Percentiles rank a stretch among this genome's conserved stretches.
Conservation (phyloP, 2,797 vertebrate genomes). For the Paramormyrops hopkinsi region DNA sequence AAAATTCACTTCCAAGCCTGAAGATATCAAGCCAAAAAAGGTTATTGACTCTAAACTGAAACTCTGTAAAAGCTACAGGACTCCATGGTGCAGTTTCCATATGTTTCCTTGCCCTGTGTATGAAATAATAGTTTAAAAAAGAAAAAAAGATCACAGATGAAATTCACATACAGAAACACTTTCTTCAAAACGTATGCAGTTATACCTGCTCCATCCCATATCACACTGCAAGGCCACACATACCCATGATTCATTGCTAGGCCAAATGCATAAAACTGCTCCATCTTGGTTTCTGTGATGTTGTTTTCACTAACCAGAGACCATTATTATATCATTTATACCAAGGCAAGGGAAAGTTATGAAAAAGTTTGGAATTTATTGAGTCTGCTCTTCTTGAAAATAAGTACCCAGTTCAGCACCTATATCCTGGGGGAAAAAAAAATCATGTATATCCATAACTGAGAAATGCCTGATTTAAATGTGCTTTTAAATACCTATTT, state of each 20-base stretch:
- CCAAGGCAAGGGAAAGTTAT: background rate
- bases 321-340: background rate
- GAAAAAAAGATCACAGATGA: background rate
- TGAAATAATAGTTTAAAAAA: background rate
- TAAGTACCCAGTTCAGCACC: background rate
- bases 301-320: background rate
- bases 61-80: background rate
- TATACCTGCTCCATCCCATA: background rate
- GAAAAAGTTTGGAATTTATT: background rate
- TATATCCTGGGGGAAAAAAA: background rate
- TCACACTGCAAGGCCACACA: background rate
- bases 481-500: constrained; percentile 20
- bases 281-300: background rate
- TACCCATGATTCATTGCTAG: background rate
- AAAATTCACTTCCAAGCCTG: background rate
- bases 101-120: background rate
- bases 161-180: background rate
- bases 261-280: background rate
- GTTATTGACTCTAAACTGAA: background rate
- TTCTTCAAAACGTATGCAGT: background rate
- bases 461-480: background rate
- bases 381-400: background rate
- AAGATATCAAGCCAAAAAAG: background rate
- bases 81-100: background rate
- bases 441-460: background rate